A percentile compares a stretch with the other conserved stretches of the same genome.
Conservation (phyloP, 2,888 invertebrate species). For the Ischnus inquisitorius region DNA sequence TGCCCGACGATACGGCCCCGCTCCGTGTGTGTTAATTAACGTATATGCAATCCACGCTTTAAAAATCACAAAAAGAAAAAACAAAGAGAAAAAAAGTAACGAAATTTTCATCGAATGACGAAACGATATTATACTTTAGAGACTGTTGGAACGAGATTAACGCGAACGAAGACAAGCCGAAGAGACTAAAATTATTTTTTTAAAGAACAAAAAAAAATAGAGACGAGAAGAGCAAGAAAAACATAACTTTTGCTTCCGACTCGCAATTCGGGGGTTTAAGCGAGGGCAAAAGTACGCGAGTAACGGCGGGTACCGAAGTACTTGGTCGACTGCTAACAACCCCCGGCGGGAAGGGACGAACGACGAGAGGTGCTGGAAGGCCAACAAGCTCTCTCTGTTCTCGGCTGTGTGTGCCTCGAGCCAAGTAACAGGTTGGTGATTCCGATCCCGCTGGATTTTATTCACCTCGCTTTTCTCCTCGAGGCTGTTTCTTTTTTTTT, state of each 20-base stretch:
- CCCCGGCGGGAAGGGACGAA: slow-evolving; percentile 17
- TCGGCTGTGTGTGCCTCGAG: slow-evolving; percentile 59
- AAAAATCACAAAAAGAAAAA: neutral
- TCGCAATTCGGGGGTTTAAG: neutral
- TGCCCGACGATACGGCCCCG: slow-evolving; percentile 81
- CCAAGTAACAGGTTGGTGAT: slow-evolving; percentile 84
- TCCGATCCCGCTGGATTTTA: slow-evolving; percentile 70
- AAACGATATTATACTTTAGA: slow-evolving; percentile 1
- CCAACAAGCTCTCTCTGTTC: slow-evolving; percentile 42
- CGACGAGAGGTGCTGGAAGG: slow-evolving; percentile 21
- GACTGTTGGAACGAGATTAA: neutral
- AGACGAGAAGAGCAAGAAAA: too few relatives aligned
- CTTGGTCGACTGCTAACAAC: neutral
- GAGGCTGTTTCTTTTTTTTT: slow-evolving; percentile 14
- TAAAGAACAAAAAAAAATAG: neutral
- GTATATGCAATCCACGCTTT: slow-evolving; percentile 26
- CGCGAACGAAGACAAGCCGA: neutral
- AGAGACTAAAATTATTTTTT: neutral
- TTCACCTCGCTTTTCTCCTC: slow-evolving; percentile 41
- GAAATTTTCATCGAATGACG: neutral
- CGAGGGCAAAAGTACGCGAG: neutral
- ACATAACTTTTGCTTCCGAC: neutral
- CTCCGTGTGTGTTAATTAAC: slow-evolving; percentile 54
- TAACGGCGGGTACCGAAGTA: neutral
- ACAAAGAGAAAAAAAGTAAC: slow-evolving; percentile 7